phyloP scores from a whole-genome alignment of 53 echinoderm and acorn worm species.

The Holothuria scabra region DNA sequence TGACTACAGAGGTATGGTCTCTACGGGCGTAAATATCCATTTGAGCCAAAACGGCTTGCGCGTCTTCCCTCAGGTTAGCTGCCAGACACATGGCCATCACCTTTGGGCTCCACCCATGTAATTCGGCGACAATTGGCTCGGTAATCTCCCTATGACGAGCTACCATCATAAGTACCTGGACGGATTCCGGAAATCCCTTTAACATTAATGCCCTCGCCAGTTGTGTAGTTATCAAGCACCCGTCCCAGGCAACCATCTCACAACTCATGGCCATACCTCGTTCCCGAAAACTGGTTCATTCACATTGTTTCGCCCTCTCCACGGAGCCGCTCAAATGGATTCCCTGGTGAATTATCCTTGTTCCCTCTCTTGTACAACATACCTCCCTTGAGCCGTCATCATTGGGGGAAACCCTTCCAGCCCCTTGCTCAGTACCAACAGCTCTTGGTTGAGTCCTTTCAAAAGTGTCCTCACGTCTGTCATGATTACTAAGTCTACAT shows the following conservation, averaged over 20 bases:
- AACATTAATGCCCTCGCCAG: too few relatives aligned
- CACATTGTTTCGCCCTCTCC: too few relatives aligned
- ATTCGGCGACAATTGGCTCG: background rate
- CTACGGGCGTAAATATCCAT: background rate
- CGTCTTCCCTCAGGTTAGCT: slow-evolving; percentile 42
- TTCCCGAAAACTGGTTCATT: too few relatives aligned
- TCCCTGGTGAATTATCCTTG: background rate
- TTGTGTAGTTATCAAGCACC: too few relatives aligned
- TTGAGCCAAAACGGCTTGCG: slow-evolving; percentile 20
- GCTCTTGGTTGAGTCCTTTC: background rate
- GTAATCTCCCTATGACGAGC: slow-evolving; percentile 29
- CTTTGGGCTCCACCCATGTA: slow-evolving; percentile 38
- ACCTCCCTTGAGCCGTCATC: background rate
- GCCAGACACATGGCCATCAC: slow-evolving; percentile 42
- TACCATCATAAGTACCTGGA: slow-evolving; percentile 38
- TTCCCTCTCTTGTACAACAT: too few relatives aligned
- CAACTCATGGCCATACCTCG: too few relatives aligned
- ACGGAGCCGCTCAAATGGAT: background rate
- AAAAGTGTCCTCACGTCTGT: background rate
- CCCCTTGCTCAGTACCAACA: too few relatives aligned
- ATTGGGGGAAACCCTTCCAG: background rate
- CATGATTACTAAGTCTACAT: background rate
- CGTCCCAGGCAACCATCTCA: too few relatives aligned
- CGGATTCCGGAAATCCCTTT: background rate
- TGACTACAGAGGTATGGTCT: background rate